These are phyloP conservation scores for Rachycentron canadum DNA, from an alignment of 2,797 vertebrate genomes.

Conservation along the genomic window DNA sequence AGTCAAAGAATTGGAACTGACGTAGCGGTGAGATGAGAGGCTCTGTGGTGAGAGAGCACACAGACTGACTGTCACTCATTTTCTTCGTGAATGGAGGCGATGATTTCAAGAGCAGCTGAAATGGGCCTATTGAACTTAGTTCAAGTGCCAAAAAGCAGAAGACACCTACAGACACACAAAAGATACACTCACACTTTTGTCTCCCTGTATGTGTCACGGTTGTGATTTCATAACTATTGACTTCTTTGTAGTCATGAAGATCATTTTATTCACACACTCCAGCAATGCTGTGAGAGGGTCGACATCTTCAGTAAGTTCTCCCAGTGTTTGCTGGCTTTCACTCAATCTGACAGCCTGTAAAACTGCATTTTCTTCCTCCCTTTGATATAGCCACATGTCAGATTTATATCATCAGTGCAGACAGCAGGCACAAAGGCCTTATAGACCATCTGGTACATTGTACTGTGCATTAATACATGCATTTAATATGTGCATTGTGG, in stretches of 20 bases:
- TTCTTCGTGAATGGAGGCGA: constrained; percentile 7
- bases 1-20: background rate
- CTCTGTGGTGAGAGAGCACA: background rate
- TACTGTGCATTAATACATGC: background rate
- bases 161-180: background rate
- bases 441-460: constrained; percentile 22
- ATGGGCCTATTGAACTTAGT: constrained; percentile 15
- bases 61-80: background rate
- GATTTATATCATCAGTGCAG: background rate
- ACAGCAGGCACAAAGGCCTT: background rate
- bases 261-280: background rate
- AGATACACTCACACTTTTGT: background rate
- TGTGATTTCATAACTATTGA: constrained; percentile 9
- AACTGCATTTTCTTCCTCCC: background rate
- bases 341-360: background rate
- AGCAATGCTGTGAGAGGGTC: background rate
- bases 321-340: background rate
- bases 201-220: background rate
- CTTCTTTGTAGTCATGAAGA: constrained; percentile 9
- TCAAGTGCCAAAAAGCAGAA: constrained; percentile 6
- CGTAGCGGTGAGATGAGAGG: background rate
- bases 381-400: background rate
- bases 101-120: constrained; percentile 22
- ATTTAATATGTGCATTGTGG: constrained; percentile 2
- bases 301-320: constrained; percentile 10